Percentiles rank a stretch among this genome's conserved stretches.
phyloP scores from a whole-genome alignment of 1,140 invertebrate genomes.

The Gonioctena quinquepunctata region DNA sequence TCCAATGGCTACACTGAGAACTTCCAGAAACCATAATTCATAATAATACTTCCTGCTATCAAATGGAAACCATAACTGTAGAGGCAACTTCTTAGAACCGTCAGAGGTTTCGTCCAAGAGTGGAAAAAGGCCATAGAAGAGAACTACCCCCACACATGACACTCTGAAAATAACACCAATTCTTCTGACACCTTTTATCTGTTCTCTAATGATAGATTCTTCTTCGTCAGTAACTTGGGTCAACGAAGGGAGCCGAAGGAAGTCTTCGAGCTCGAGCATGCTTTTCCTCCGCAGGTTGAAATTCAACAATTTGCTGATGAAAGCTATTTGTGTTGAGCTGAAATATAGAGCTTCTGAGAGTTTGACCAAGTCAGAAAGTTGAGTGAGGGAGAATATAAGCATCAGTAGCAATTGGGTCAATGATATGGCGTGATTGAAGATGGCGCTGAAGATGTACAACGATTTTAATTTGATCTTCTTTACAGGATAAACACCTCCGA shows the following conservation, averaged over 20 bases:
- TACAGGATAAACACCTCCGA: background rate
- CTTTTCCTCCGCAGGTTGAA: conserved; percentile 3
- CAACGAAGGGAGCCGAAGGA: conserved; percentile 11
- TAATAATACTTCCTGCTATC: conserved; percentile 13
- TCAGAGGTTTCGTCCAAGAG: conserved; percentile 10
- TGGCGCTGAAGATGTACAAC: background rate
- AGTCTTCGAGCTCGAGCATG: conserved; percentile 15
- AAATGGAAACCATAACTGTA: conserved; percentile 20
- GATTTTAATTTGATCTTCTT: background rate
- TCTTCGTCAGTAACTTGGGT: conserved; percentile 4
- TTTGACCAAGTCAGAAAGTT: conserved; percentile 13
- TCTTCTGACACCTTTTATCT: background rate
- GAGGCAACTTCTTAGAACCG: background rate
- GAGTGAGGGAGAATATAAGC: background rate
- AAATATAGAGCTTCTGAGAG: conserved; percentile 12
- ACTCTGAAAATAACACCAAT: conserved; percentile 10
- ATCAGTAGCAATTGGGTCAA: background rate
- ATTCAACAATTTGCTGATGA: conserved; percentile 16
- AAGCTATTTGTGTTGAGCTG: conserved; percentile 19
- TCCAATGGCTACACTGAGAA: conserved; percentile 9
- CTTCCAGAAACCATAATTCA: conserved; percentile 1
- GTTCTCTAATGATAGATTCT: conserved; percentile 4
- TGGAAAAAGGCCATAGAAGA: conserved; percentile 18
- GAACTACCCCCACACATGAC: background rate
- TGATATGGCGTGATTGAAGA: background rate